Percentiles rank a stretch among this genome's conserved stretches.
phyloP scores from a whole-genome alignment of 2,113 vertebrate species.

The Perca schrenkii region DNA sequence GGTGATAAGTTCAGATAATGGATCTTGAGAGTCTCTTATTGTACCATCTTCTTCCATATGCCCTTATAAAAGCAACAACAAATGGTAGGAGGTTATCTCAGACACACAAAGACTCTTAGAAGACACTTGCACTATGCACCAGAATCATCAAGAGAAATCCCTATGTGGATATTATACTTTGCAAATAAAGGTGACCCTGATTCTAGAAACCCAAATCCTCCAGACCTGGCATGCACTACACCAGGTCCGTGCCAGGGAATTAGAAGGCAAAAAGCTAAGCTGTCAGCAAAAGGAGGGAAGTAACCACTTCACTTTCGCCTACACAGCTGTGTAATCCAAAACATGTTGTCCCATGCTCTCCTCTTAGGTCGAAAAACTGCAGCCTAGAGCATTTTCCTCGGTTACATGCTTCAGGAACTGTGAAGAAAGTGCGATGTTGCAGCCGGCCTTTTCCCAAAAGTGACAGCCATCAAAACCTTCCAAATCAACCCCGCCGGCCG shows the following conservation, averaged over 20 bases:
- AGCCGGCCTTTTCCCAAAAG: conserved; percentile 37
- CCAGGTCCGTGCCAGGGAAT: background rate
- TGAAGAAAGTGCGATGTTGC: conserved; percentile 41
- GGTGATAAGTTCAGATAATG: too few species aligned
- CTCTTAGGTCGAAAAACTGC: conserved; percentile 38
- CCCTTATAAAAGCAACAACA: background rate
- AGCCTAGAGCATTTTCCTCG: conserved; percentile 20
- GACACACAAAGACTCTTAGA: background rate
- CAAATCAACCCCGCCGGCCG: background rate
- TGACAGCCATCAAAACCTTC: conserved; percentile 43
- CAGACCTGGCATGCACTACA: background rate
- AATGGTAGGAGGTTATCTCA: background rate
- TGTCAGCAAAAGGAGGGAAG: conserved; percentile 40
- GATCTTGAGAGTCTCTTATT: background rate
- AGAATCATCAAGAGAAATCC: background rate
- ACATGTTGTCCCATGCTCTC: conserved; percentile 7
- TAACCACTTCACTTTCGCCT: conserved; percentile 39
- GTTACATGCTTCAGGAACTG: conserved; percentile 29
- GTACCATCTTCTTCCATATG: background rate
- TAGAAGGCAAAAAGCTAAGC: conserved; percentile 17
- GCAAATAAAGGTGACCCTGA: background rate
- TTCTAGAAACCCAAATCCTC: background rate
- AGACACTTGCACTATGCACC: background rate
- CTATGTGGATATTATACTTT: background rate
- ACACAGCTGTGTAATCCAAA: conserved; percentile 57